Evolutionary conservation across 1,140 invertebrate species (phyloP).

Genomic region (Alviniconcha marisindica): DNA sequence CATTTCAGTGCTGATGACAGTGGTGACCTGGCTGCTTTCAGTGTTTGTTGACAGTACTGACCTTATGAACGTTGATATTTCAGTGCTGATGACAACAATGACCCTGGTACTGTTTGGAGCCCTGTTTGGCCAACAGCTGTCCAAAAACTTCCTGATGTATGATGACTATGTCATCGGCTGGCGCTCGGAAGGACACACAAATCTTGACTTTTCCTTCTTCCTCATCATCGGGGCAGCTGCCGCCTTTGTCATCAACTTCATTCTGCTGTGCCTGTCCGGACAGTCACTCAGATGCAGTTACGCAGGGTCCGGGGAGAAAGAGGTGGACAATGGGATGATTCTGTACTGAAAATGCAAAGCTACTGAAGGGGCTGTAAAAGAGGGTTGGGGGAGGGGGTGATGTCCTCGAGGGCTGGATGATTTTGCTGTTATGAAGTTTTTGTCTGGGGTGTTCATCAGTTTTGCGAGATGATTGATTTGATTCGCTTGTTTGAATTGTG

Average conservation of each 20-base stretch:
- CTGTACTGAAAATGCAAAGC: slow-evolving; percentile 53
- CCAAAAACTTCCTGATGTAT: slow-evolving; percentile 86
- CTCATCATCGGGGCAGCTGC: slow-evolving; percentile 85
- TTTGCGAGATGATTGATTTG: neutral
- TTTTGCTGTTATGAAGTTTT: neutral
- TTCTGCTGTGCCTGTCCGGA: slow-evolving; percentile 82
- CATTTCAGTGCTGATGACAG: no score
- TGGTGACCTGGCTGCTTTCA: no score
- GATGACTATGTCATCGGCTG: slow-evolving; percentile 83
- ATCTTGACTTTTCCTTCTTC: slow-evolving; percentile 88
- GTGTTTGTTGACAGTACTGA: no score
- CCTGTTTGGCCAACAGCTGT: slow-evolving; percentile 85
- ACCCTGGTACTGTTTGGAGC: slow-evolving; percentile 85
- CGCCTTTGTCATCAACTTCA: slow-evolving; percentile 85
- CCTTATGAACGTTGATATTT: no score
- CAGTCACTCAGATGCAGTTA: slow-evolving; percentile 60
- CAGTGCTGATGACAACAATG: slow-evolving; percentile 84
- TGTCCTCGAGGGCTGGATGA: neutral
- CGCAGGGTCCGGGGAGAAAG: slow-evolving; percentile 61
- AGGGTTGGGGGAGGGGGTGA: neutral
- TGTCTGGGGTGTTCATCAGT: neutral
- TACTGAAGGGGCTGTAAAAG: neutral
- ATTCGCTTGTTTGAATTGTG: no score
- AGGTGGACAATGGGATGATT: slow-evolving; percentile 71
- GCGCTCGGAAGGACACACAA: slow-evolving; percentile 83